Base-by-base conservation (phyloP, 2,888 invertebrate genomes). In the Apamea sordens region DNA sequence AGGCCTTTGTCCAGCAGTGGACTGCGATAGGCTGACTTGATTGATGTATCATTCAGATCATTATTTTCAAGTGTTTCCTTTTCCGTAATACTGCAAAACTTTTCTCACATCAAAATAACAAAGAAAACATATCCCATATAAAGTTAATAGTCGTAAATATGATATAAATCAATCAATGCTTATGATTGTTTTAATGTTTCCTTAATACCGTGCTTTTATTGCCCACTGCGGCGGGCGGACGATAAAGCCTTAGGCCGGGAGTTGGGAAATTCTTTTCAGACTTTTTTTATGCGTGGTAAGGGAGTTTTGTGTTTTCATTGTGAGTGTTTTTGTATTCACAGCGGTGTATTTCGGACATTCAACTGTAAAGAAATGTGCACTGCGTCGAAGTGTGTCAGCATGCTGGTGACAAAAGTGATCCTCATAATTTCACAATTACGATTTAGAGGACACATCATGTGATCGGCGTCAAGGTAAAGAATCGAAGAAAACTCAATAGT, bases 101-200 rank as follows among this genome's bases (percentile, higher is more conserved):
- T 56, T 56, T 77, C 28, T 11, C n/a, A 13, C 41, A 79, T 79
- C 7, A 78, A 59, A 76, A 41, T 36, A 71, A 63, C 36, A 61
- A 74, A 63, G 70, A 71, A 73, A 85, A 68, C 72, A 70, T 63
- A 56, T 36, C 71, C 61, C 67, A 32, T 70, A 77, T 32, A 70
- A 73, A 61, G 61, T 76, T 65, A 76, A 70, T 68, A 83, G 53
- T 71, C 64, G 32, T 78, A 85, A 87, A 80, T 70, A 81, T 69
- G 47, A 74, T 83, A 87, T 89, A 89, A 89, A 89, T 89, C 89
- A 89, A 89, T 89, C 89, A 89, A 81, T 74, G 84, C 86, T 76
- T 89, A 64, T 89, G 89, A 89, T 89, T 87, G 89, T 83, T 87
- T 80, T 82, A 84, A 82, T 86, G 79, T 88, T 89, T 89, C 89